Base-by-base conservation (phyloP, 2,888 invertebrate genomes). In the Thyatira batis region DNA sequence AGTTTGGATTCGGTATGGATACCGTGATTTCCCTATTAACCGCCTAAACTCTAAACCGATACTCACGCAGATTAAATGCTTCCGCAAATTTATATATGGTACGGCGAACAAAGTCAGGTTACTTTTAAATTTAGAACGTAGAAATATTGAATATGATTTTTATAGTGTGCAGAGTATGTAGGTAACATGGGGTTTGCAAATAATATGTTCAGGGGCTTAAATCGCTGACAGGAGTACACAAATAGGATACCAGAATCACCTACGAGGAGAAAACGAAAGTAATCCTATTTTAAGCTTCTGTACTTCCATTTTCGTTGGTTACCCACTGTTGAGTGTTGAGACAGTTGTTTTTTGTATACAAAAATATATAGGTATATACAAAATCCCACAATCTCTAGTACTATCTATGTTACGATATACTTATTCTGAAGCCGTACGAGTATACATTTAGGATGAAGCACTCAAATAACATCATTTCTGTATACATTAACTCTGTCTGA, bases 261-360 rank as follows among this genome's bases (percentile, higher is more conserved):
- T 30, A 33, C 27, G 49, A 21, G 45, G 43, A 33, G 33, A 48
- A 51, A 45, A 64, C 60, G 57, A 59, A 58, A 60, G 55, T 60
- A 65, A 69, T 68, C 61, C 65, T 66, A 69, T 69, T 69, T 68
- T 63, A 62, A 59, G 60, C 51, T 48, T 52, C 57, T 60, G 45
- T 54, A 58, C 50, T 53, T 60, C 59, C 52, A 53, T 52, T 62
- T 65, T 58, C 60, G 53, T 54, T 56, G 58, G 60, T 62, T 58
- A 60, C 54, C 48, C 55, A 44, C 49, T 54, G 45, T 59, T 60
- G 58, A 58, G 58, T 60, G 52, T 45, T 51, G 49, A 53, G 53
- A 55, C 53, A 58, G 53, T 62, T 65, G 63, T 58, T 60, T 52
- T 53, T 45, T 49, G 51, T 52, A 58, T 60, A 55, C 54, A 28